A percentile compares a stretch with the other conserved stretches of the same genome.
These are phyloP conservation scores for Diadophis punctatus DNA, from an alignment of 2,113 vertebrate species.

Conservation along the genomic window DNA sequence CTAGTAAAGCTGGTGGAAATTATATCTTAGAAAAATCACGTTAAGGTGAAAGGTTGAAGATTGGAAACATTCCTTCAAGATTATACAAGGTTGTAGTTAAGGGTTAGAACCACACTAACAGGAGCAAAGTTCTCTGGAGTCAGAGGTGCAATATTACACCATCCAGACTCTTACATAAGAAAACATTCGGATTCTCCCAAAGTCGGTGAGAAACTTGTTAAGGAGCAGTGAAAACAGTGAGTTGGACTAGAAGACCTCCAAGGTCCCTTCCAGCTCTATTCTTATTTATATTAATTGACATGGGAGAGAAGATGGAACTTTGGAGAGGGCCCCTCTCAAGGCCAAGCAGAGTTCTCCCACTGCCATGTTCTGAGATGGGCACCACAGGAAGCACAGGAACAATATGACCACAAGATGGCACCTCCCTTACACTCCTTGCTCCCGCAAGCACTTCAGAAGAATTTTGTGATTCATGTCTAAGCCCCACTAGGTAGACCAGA, in stretches of 20 bases:
- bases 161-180: slow-evolving; percentile 28
- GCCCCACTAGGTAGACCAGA: background rate
- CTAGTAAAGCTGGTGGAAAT: slow-evolving; percentile 67
- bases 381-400: background rate
- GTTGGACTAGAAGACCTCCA: background rate
- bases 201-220: slow-evolving; percentile 29
- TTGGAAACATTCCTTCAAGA: slow-evolving; percentile 73
- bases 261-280: too few relatives aligned
- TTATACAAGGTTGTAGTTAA: slow-evolving; percentile 64
- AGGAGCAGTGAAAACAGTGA: slow-evolving; percentile 33
- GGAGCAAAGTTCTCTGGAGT: slow-evolving; percentile 60
- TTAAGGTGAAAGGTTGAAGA: slow-evolving; percentile 72
- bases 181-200: slow-evolving; percentile 31
- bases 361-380: background rate
- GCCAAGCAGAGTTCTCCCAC: background rate
- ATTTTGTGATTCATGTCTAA: background rate
- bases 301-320: background rate
- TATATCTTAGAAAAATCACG: slow-evolving; percentile 75
- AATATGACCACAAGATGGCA: background rate
- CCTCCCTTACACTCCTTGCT: background rate
- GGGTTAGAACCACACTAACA: slow-evolving; percentile 60
- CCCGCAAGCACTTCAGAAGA: background rate
- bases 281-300: background rate
- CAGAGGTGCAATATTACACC: slow-evolving; percentile 59
- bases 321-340: background rate